Base-by-base conservation (phyloP, 2,888 invertebrate genomes). In the Andrena chrysosceles region DNA sequence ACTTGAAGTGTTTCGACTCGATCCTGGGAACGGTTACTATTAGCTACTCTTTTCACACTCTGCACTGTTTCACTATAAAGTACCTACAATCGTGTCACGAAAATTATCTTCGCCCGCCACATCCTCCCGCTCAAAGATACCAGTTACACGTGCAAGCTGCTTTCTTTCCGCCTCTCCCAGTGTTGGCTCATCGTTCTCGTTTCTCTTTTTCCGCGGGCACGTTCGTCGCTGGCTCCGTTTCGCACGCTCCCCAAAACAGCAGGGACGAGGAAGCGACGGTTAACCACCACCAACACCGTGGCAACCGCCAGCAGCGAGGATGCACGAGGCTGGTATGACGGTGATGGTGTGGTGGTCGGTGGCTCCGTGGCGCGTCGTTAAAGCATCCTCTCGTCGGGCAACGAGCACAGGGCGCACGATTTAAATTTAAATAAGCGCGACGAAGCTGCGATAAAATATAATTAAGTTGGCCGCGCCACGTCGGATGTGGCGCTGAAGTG, bases 371-470 rank as follows among this genome's bases (percentile, higher is more conserved):
- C 67, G 77, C 80, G 63, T 88, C 79, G 69, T 85, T 82, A 78
- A 87, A 83, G 78, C 69, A 78, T 80, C 75, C 77, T 72, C 68
- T 73, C 52, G 83, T 67, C 23, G 60, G 71, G 26, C 31, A 29
- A 31, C 35, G 8, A 68, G 74, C 69, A 72, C 77, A 77, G 88
- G 85, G 87, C 85, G 86, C 82, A 87, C 85, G 88, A 92, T 91
- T 92, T 91, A 91, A 91, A 92, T 92, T 91, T 91, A 92, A 92
- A 92, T 92, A 91, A 91, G 92, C 90, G 90, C 87, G 90, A 91
- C 90, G 90, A 89, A 86, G 86, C 89, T 76, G 90, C 89, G 91
- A 91, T 92, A 91, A 92, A 92, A 91, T 91, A 92, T 92, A 92
- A 92, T 92, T 92, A 92, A 92, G 91, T 91, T 87, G 81, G 82